Evolutionary conservation across 1,140 invertebrate species (phyloP).

Genomic region (Aphelenchoides besseyi): DNA sequence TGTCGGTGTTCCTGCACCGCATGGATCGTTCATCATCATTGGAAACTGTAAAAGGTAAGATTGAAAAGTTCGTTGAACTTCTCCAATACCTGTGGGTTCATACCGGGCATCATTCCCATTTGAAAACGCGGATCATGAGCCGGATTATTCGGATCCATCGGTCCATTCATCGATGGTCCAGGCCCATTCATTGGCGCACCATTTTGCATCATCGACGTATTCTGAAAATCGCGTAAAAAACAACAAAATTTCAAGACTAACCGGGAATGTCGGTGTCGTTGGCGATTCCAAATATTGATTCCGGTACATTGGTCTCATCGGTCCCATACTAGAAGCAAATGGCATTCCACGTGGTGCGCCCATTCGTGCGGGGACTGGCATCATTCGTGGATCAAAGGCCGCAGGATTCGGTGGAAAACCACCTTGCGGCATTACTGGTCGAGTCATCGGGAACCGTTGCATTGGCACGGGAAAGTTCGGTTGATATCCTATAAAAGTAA

Average conservation of each 20-base stretch:
- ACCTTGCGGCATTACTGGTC: neutral
- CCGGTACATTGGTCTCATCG: neutral
- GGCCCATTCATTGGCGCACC: slow-evolving; percentile 4
- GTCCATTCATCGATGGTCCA: neutral
- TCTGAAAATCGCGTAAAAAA: neutral
- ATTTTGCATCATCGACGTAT: neutral
- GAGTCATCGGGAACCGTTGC: neutral
- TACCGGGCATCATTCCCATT: slow-evolving; percentile 6
- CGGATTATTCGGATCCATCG: neutral
- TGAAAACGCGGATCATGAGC: neutral
- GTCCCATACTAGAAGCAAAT: neutral
- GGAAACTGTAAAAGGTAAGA: slow-evolving; percentile 20
- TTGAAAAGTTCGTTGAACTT: too few species aligned
- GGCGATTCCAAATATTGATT: neutral
- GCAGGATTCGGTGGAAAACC: neutral
- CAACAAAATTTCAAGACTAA: neutral
- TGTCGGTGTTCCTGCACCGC: slow-evolving; percentile 5
- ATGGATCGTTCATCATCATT: slow-evolving; percentile 19
- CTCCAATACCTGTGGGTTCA: slow-evolving; percentile 13
- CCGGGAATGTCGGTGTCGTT: slow-evolving; percentile 12
- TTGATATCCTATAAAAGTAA: slow-evolving; percentile 13
- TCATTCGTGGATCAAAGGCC: slow-evolving; percentile 7
- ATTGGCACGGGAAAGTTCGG: neutral
- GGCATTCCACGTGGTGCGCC: neutral
- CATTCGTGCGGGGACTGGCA: neutral